Evolutionary conservation across 2,888 invertebrate genomes (phyloP), one percentile per base, ranked within the genome.

Genomic region (Chromoteleia sp.): DNA sequence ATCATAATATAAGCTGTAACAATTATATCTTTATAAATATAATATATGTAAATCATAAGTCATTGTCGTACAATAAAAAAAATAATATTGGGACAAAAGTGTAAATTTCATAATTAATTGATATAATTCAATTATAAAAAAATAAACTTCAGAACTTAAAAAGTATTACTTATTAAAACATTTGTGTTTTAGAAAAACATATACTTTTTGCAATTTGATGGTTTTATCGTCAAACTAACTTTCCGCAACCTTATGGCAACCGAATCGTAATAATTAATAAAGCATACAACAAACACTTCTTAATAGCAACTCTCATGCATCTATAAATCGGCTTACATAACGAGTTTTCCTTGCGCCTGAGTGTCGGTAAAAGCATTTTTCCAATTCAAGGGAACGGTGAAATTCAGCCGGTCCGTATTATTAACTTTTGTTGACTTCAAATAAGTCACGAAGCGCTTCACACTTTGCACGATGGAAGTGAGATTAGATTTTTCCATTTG

Each of bases 401-500:
- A 74, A 68, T 79, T 61, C 25, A n/a, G 41, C 12, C 8, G 7
- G 19, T 45, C 43, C 15, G 61, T 63, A 33, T 68, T 56, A 79
- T 81, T 74, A 4, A 58, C 39, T 19, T 77, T 81, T 1, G 81
- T 83, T 36, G 86, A 81, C 12, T 86, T 71, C 61, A 89, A 56
- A 68, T 87, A 90, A 76, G 78, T 52, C 14, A 87, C 54, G 10
- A 90, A 84, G 19, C 68, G 39, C 36, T 81, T 87, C 7, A 87
- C 79, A 52, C 82, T 87, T 25, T 67, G 84, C 12, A 89, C 79
- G 10, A 85, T 48, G 1, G 89, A 86, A 0, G 90, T 90, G 7
- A 90, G 48, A 45, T 90, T 90, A 15, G 89, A 82, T 79, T 78
- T 85, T 58, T 89, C 85, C 14, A 88, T 82, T 14, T 48, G 19